Evolutionary conservation across 2,888 invertebrate species (phyloP), one percentile per base, ranked within the genome.

Genomic region (Gastracanthus pulcherrimus): DNA sequence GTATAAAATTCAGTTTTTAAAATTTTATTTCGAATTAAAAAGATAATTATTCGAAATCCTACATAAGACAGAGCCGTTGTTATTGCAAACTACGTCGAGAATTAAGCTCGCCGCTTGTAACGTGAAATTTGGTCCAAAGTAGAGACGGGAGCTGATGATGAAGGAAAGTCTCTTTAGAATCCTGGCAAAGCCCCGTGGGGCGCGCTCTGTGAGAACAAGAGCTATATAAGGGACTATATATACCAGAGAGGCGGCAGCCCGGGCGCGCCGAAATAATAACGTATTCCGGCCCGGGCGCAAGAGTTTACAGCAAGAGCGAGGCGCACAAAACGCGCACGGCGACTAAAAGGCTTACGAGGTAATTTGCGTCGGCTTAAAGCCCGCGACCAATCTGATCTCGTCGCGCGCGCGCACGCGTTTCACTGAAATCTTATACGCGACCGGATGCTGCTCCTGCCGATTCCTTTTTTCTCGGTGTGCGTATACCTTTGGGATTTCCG

Each of bases 331-430:
- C 86, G 87, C 85, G 86, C 87, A 88, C 86, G 86, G 83, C 87
- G 87, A 88, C 88, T 89, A 90, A 89, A 90, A 89, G 91, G 91
- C 90, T 91, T 91, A 90, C 87, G 86, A 87, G 88, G 88, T 89
- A 90, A 91, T 90, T 89, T 89, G 89, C 89, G 86, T 87, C 88
- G 90, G 91, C 89, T 91, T 90, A 90, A 88, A 88, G 87, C 67
- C 66, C 62, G 86, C 87, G 87, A 85, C 89, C 89, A 89, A 90
- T 90, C 90, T 88, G 89, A 88, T 89, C 85, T 78, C 80, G 81
- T 82, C 78, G 82, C 82, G 45, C 48, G 31, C 62, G 62, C 72
- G 74, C 58, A 64, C 60, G 67, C 80, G n/a, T n/a, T n/a, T n/a
- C 82, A 75, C 82, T 71, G 78, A 83, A 83, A 83, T 81, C 81